Percentiles rank a stretch among this genome's conserved stretches.
Evolutionary conservation across 2,113 vertebrate genomes (phyloP).

Genomic region (Campylomormyrus numenius): DNA sequence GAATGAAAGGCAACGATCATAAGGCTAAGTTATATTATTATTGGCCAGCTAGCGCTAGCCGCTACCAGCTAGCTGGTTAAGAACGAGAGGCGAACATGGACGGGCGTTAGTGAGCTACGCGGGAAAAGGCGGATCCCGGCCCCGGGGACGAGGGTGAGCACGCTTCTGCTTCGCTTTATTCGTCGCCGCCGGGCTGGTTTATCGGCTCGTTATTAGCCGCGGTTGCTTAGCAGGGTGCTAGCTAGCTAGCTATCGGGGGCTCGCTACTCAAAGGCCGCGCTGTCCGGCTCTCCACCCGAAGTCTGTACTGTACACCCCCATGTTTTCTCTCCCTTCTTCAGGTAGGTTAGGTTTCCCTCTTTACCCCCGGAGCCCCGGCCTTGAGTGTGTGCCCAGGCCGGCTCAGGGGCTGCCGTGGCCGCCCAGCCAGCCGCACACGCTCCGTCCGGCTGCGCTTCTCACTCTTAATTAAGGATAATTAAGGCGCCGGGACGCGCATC

Average conservation of each 20-base stretch:
- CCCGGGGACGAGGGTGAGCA: constrained; percentile 15
- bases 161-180: neutral
- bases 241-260: neutral
- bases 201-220: neutral
- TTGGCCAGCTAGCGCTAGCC: constrained; percentile 31
- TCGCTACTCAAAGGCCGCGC: neutral
- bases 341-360: constrained; percentile 12
- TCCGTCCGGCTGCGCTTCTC: neutral
- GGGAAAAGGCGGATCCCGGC: neutral
- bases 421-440: neutral
- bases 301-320: neutral
- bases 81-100: constrained; percentile 1
- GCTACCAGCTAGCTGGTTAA: constrained; percentile 16
- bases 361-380: constrained; percentile 27
- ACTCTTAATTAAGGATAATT: neutral
- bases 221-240: neutral
- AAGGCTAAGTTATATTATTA: constrained; percentile 27
- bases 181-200: neutral
- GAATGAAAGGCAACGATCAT: constrained; percentile 18
- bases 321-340: neutral
- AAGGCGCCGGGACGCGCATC: neutral
- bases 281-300: constrained; percentile 5
- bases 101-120: constrained; percentile 13
- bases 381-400: constrained; percentile 34
- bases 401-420: neutral